phyloP scores from a whole-genome alignment of 2,797 vertebrate genomes.

The Pristis pectinata region DNA sequence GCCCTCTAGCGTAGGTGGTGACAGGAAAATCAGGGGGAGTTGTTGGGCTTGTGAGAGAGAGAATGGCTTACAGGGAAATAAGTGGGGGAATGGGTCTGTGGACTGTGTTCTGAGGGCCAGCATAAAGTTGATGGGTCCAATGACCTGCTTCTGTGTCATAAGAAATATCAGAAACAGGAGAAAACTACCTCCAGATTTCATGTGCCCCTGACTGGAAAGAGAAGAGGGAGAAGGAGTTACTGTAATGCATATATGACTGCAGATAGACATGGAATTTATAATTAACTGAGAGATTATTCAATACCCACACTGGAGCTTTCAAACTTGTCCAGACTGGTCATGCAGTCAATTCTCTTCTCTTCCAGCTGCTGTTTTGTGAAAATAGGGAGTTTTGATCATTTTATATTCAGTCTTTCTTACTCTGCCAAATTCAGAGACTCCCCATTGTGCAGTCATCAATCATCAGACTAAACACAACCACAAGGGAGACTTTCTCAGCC shows the following conservation, averaged over 20 bases:
- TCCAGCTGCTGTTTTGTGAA: conserved; percentile 22
- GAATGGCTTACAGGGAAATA: no score
- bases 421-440: background rate
- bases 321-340: background rate
- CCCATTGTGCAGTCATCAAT: background rate
- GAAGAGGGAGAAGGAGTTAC: background rate
- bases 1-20: no score
- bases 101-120: no score
- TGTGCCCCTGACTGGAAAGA: no score
- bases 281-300: conserved; percentile 12
- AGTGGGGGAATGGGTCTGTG: no score
- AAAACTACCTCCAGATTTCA: no score
- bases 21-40: no score
- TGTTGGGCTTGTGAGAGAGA: no score
- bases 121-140: no score
- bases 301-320: background rate
- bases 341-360: background rate
- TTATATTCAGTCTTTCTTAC: conserved; percentile 2
- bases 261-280: background rate
- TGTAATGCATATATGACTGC: background rate
- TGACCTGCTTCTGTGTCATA: no score
- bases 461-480: background rate
- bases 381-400: background rate
- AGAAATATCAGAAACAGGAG: no score
- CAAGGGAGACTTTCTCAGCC: background rate